phyloP scores from a whole-genome alignment of 2,888 invertebrate species.

The Luperina testacea region DNA sequence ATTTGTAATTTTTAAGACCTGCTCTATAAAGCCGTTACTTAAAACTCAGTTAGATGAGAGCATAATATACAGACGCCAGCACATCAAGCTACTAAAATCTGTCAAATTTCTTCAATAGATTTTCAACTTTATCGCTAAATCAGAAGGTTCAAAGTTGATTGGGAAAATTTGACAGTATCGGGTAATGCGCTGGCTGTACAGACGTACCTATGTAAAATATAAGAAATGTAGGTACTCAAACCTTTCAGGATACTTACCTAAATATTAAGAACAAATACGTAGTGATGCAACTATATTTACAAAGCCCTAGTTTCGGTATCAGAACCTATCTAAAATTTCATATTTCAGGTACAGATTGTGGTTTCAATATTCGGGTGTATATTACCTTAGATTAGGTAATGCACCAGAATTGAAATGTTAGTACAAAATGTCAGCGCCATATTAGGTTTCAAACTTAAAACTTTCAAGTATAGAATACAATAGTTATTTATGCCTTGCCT shows the following conservation, averaged over 20 bases:
- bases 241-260: not conserved
- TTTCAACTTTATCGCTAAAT: no score
- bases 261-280: not conserved
- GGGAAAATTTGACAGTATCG: no score
- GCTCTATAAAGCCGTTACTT: not conserved
- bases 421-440: not conserved
- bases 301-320: conserved; percentile 13
- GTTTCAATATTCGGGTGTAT: conserved; percentile 34
- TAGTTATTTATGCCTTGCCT: not conserved
- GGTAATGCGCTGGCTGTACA: no score
- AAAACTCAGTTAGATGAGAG: not conserved
- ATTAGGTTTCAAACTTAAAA: conserved; percentile 6
- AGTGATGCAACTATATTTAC: not conserved
- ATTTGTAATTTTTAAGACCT: not conserved
- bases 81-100: no score
- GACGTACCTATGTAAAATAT: not conserved
- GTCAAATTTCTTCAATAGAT: no score
- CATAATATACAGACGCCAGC: not conserved
- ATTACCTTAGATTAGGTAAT: conserved; percentile 9
- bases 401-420: not conserved
- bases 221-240: no score
- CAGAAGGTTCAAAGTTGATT: no score
- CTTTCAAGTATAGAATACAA: not conserved
- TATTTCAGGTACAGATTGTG: conserved; percentile 21
- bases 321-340: conserved; percentile 4